Evolutionary conservation across 2,797 vertebrate species (phyloP).

Genomic region (Mustela erminea): DNA sequence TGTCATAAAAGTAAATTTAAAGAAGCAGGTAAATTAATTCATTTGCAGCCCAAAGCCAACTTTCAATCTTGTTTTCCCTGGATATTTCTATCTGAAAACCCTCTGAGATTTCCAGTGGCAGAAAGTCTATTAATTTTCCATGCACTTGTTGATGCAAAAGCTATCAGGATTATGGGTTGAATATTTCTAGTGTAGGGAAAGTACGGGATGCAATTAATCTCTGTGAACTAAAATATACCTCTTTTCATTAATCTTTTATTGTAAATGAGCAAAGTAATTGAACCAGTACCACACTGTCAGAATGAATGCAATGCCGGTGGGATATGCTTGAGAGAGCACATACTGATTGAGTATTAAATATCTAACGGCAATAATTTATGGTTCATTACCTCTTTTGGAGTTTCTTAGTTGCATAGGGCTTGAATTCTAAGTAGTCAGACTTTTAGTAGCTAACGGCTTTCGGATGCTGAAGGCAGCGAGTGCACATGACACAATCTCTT

Average conservation of each 20-base stretch:
- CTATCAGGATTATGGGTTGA: constrained; percentile 93
- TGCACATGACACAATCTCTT: constrained; percentile 76
- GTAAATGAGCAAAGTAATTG: constrained; percentile 93
- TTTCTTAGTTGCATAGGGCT: constrained; percentile 89
- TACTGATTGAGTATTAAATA: constrained; percentile 94
- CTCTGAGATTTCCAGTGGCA: constrained; percentile 89
- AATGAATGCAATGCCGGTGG: constrained; percentile 91
- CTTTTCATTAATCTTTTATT: constrained; percentile 97
- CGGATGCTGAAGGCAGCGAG: constrained; percentile 83
- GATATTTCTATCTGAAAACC: constrained; percentile 87
- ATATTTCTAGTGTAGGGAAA: constrained; percentile 92
- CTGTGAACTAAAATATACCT: constrained; percentile 94
- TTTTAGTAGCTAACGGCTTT: constrained; percentile 85
- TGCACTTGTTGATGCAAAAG: constrained; percentile 93
- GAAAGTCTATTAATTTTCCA: constrained; percentile 95
- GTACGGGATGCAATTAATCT: constrained; percentile 95
- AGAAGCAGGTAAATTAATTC: constrained; percentile 88
- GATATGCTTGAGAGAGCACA: constrained; percentile 91
- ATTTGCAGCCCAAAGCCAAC: constrained; percentile 85
- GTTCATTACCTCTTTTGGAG: constrained; percentile 93
- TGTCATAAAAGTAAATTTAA: constrained; percentile 84
- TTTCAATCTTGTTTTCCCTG: constrained; percentile 88
- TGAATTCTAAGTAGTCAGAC: constrained; percentile 90
- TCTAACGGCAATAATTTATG: constrained; percentile 93
- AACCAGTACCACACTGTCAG: constrained; percentile 91